Percentiles rank a stretch among this genome's conserved stretches.
These are phyloP conservation scores for Heterodera schachtii DNA, from an alignment of 1,140 invertebrate genomes.

Conservation along the genomic window DNA sequence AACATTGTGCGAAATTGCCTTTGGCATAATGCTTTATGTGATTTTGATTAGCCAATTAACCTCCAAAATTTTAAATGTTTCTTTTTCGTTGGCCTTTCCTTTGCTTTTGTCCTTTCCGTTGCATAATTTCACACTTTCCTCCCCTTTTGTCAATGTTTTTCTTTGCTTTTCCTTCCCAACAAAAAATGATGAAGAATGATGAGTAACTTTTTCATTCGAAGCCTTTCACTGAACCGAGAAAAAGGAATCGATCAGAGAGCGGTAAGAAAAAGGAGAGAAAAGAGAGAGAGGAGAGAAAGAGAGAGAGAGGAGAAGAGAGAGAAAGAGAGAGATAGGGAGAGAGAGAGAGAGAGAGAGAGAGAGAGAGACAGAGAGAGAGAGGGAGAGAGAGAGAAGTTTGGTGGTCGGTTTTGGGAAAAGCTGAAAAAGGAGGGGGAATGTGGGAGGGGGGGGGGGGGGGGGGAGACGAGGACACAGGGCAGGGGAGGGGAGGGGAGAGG, in stretches of 20 bases:
- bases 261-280: neutral
- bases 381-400: neutral
- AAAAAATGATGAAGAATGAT: neutral
- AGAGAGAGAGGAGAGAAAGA: neutral
- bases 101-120: too few species aligned
- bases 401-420: neutral
- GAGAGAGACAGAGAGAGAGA: neutral
- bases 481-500: neutral
- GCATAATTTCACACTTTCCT: neutral
- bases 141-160: neutral
- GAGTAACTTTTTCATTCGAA: neutral
- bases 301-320: too few species aligned
- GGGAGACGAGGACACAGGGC: neutral
- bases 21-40: neutral
- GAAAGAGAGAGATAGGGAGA: neutral
- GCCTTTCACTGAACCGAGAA: neutral
- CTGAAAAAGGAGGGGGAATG: neutral
- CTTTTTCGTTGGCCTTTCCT: too few species aligned
- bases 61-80: too few species aligned
- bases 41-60: too few species aligned
- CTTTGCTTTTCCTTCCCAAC: neutral
- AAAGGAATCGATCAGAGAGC: slow-evolving; percentile 3
- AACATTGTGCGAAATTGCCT: neutral
- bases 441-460: neutral
- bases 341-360: neutral